phyloP scores from a whole-genome alignment of 2,113 vertebrate genomes.

The Seriola aureovittata region DNA sequence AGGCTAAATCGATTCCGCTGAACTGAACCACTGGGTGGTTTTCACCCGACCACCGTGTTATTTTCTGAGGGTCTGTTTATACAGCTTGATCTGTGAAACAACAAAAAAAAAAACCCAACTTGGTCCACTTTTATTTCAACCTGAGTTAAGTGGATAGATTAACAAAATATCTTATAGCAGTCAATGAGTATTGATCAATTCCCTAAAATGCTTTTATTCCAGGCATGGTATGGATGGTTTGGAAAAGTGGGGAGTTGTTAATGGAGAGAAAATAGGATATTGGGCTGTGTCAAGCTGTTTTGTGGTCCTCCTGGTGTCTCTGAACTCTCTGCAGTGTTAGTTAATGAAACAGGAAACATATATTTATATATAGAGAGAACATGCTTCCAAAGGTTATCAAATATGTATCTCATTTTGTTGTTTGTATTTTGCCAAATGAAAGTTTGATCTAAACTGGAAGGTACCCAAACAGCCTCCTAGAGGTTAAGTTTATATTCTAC shows the following conservation, averaged over 20 bases:
- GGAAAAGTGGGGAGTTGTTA: slow-evolving; percentile 21
- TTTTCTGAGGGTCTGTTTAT: slow-evolving; percentile 54
- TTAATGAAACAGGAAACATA: slow-evolving; percentile 9
- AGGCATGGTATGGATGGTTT: slow-evolving; percentile 1
- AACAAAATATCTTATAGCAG: slow-evolving; percentile 66
- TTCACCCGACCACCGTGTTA: slow-evolving; percentile 34
- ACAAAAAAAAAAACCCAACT: slow-evolving; percentile 27
- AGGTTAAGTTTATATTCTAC: not conserved
- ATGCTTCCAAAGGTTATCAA: not conserved
- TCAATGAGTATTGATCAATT: slow-evolving; percentile 60
- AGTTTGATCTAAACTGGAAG: not conserved
- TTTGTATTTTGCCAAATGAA: not conserved
- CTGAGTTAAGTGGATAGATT: slow-evolving; percentile 53
- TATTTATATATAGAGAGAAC: not conserved
- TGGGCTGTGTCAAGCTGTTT: slow-evolving; percentile 2
- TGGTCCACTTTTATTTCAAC: slow-evolving; percentile 45
- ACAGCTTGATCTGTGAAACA: slow-evolving; percentile 30
- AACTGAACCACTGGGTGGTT: slow-evolving; percentile 37
- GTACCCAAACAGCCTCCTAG: not conserved
- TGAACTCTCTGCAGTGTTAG: not conserved
- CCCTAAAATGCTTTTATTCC: slow-evolving; percentile 62
- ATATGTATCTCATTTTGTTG: not conserved
- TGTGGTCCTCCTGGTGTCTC: not conserved
- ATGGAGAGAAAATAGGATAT: slow-evolving; percentile 16
- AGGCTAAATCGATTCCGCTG: slow-evolving; percentile 35